Conservation (phyloP, 2,888 invertebrate species). For the Pachydiplax longipennis region DNA sequence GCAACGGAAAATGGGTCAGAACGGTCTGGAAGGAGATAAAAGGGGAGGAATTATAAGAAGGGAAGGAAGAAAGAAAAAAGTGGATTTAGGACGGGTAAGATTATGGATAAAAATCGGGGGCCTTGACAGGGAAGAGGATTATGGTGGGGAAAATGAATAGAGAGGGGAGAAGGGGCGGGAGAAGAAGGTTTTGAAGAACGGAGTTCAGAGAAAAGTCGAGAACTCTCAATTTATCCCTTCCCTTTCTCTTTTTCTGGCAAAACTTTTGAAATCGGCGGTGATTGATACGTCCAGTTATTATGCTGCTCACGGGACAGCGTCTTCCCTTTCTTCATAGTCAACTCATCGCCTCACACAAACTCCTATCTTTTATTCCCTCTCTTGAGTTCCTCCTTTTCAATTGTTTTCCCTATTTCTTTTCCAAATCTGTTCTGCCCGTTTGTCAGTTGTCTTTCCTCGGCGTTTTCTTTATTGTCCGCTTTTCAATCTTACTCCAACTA, state of each 20-base stretch:
- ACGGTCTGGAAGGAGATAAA: background rate
- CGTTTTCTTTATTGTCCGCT: background rate
- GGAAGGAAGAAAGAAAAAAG: too few species aligned
- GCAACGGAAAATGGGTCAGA: background rate
- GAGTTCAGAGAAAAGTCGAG: background rate
- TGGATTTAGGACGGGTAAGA: background rate
- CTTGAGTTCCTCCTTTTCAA: background rate
- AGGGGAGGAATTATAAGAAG: background rate
- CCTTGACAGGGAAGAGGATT: background rate
- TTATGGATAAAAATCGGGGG: background rate
- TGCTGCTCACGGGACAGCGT: slow-evolving; percentile 14
- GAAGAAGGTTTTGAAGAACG: background rate
- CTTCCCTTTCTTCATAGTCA: background rate
- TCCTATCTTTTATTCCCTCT: background rate
- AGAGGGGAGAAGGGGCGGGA: background rate
- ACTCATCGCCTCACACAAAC: background rate
- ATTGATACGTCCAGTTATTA: slow-evolving; percentile 40
- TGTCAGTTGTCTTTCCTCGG: background rate
- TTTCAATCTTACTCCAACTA: too few species aligned
- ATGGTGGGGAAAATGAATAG: background rate
- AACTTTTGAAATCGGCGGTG: slow-evolving; percentile 3
- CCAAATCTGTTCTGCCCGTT: background rate
- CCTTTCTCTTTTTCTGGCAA: background rate
- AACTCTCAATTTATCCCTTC: background rate
- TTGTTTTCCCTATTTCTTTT: background rate